Percentiles rank a stretch among this genome's conserved stretches.
Conservation (phyloP, 2,888 invertebrate genomes). For the Caprella mutica region DNA sequence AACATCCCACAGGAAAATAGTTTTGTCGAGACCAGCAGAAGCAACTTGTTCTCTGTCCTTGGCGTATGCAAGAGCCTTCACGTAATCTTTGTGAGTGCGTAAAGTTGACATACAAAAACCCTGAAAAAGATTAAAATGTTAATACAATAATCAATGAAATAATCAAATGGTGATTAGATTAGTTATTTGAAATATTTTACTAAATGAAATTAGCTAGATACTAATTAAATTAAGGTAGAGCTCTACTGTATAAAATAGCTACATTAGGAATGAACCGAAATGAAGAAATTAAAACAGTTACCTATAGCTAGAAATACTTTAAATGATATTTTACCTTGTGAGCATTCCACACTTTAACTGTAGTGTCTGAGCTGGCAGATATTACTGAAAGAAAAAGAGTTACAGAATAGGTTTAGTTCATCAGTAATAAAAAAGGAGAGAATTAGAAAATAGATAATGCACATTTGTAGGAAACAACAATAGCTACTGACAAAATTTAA, state of each 20-base stretch:
- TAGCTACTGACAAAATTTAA: too few species aligned
- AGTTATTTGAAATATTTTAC: too few species aligned
- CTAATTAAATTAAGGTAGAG: too few species aligned
- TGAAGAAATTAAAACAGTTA: too few species aligned
- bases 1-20: slow-evolving; percentile 97
- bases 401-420: slow-evolving; percentile 7
- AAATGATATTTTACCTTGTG: slow-evolving; percentile 57
- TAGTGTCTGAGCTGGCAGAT: slow-evolving; percentile 97
- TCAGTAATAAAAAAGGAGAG: neutral
- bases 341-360: slow-evolving; percentile 99
- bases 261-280: too few species aligned
- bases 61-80: slow-evolving; percentile 93
- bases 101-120: slow-evolving; percentile 98
- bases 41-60: slow-evolving; percentile 81
- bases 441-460: neutral
- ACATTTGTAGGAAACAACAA: too few species aligned
- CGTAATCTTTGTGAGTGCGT: slow-evolving; percentile 96
- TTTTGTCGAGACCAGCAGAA: slow-evolving; percentile 90
- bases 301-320: too few species aligned
- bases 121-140: too few species aligned
- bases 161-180: too few species aligned
- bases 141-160: too few species aligned
- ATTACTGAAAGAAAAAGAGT: slow-evolving; percentile 56
- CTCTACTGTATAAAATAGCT: too few species aligned
- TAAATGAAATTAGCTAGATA: too few species aligned